These are phyloP conservation scores for Zosterops hypoxanthus DNA, from an alignment of 2,113 vertebrate species.

Conservation along the genomic window DNA sequence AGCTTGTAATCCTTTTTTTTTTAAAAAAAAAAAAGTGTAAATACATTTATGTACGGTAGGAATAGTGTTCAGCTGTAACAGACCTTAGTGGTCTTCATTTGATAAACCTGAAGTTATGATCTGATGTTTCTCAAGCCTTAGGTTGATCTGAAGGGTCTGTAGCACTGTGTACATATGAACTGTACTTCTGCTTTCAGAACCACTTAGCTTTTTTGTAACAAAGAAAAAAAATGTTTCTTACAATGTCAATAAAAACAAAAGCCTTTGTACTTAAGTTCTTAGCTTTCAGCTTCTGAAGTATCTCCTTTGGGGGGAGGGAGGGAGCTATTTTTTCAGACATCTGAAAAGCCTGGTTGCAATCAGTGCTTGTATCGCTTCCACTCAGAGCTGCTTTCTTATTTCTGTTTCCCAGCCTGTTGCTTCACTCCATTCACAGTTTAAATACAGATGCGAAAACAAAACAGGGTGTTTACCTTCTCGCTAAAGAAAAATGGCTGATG, in stretches of 20 bases:
- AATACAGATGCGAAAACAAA: not conserved
- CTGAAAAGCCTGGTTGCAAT: not conserved
- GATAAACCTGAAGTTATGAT: constrained; percentile 78
- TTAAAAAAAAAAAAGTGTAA: constrained; percentile 79
- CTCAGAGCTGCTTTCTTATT: not conserved
- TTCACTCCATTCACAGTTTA: not conserved
- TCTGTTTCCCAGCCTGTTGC: not conserved
- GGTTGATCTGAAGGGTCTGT: constrained; percentile 76
- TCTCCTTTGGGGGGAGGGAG: not conserved
- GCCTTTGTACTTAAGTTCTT: constrained; percentile 82
- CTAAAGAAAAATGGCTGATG: not conserved
- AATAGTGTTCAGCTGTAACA: constrained; percentile 80
- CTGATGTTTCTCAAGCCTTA: constrained; percentile 71
- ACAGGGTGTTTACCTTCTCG: not conserved
- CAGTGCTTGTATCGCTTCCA: not conserved
- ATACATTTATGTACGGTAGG: constrained; percentile 89
- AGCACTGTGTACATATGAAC: constrained; percentile 75
- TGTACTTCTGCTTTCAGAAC: constrained; percentile 85
- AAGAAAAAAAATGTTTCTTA: constrained; percentile 93
- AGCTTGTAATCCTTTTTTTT: constrained; percentile 84
- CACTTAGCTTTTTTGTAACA: constrained; percentile 94
- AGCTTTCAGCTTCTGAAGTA: constrained; percentile 4
- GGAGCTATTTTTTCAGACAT: not conserved
- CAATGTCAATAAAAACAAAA: constrained; percentile 96
- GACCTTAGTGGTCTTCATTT: constrained; percentile 77